phyloP scores from a whole-genome alignment of 2,113 vertebrate genomes.

The Corythornis madagascariensis region DNA sequence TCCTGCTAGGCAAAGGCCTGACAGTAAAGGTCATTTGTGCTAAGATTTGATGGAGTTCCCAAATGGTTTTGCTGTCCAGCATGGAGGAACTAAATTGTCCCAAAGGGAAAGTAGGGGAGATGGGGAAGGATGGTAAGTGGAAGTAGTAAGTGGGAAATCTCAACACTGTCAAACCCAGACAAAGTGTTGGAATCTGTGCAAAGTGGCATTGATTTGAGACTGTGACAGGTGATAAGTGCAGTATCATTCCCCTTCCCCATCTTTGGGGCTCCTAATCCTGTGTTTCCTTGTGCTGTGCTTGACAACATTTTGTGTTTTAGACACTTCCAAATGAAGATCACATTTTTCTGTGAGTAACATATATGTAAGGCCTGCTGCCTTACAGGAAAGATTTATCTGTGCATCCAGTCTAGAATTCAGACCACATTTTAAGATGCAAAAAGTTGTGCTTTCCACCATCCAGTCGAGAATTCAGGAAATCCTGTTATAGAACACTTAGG shows the following conservation, averaged over 20 bases:
- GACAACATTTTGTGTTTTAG: background rate
- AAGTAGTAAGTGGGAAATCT: background rate
- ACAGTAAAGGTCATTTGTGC: background rate
- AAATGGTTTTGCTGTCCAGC: background rate
- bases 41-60: background rate
- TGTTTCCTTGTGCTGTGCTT: background rate
- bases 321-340: background rate
- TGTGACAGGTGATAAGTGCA: background rate
- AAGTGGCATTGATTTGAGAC: background rate
- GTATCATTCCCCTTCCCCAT: background rate
- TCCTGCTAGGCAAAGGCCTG: background rate
- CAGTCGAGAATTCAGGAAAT: background rate
- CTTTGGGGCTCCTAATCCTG: background rate
- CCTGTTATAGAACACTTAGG: background rate
- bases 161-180: background rate
- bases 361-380: background rate
- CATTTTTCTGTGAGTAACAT: background rate
- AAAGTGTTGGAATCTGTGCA: background rate
- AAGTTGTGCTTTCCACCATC: background rate
- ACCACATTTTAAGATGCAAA: background rate
- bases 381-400: background rate
- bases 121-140: background rate
- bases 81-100: background rate
- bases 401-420: background rate
- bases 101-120: accelerated